Evolutionary conservation across 2,113 vertebrate genomes (phyloP), one percentile per base, ranked within the genome.

Genomic region (Tupaia tana): DNA sequence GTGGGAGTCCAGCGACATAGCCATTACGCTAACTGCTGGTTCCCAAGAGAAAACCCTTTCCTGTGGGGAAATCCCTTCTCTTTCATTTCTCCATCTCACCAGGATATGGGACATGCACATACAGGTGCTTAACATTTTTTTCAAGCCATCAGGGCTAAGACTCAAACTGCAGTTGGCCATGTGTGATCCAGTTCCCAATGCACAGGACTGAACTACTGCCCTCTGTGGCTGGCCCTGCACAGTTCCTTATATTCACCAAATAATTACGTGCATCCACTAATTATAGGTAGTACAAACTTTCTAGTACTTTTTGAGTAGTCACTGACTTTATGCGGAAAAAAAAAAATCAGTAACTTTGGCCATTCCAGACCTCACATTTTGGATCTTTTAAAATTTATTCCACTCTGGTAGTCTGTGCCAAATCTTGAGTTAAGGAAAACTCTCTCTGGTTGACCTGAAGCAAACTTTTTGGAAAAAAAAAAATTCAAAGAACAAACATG

Each of bases 361-460:
- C 70, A 31, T 61, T 78, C 66, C 81, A 71, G 54, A 86, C 34
- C 81, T 52, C 34, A 67, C 69, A 89, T 31, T 86, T 78, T 78
- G 59, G 70, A 78, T 69, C 64, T 79, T 93, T 86, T 24, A 43
- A 81, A 86, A 67, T 61, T 56, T 27, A 77, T 89, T 91, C 84
- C 63, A 67, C 64, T 91, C 43, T 22, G 29, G 19, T 29, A 27
- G 24, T 86, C 63, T 73, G 9, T 73, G 91, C 84, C 80, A 95
- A 92, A 71, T 93, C 79, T 91, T 82, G 81, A 94, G 59, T 83
- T 88, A 93, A 91, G 74, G 11, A 66, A 81, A 91, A 67, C 67
- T 73, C 67, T 90, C 56, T 88, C 61, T 2, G 25, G 84, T 58
- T 86, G 84, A 96, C 78, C 88, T 91, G 56, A 79, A 89, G 69